Evolutionary conservation across 2,888 invertebrate genomes (phyloP).

Genomic region (Lasioglossum morio): DNA sequence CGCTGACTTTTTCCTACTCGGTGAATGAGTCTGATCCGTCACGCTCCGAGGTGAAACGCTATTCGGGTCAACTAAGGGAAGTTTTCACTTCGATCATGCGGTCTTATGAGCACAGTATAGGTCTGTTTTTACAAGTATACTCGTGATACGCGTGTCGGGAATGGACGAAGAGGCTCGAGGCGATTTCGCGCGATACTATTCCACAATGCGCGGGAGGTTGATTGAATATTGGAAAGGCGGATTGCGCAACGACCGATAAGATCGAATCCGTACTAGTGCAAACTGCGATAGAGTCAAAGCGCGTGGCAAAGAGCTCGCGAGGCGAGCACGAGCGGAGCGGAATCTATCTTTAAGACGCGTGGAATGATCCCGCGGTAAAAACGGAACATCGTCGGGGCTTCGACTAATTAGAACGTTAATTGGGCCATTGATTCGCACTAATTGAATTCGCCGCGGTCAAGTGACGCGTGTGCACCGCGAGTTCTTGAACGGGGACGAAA

Average conservation of each 20-base stretch:
- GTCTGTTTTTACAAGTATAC: neutral
- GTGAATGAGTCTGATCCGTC: too few relatives aligned
- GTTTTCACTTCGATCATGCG: too few relatives aligned
- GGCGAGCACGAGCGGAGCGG: conserved; percentile 19
- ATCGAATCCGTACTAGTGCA: conserved; percentile 59
- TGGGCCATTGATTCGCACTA: conserved; percentile 63
- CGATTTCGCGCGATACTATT: neutral
- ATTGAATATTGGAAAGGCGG: conserved; percentile 23
- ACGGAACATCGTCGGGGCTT: conserved; percentile 44
- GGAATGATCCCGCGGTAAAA: conserved; percentile 44
- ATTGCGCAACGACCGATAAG: conserved; percentile 58
- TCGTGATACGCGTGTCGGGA: neutral
- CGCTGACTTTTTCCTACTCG: too few relatives aligned
- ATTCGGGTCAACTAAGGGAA: too few relatives aligned
- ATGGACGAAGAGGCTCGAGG: neutral
- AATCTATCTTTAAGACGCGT: conserved; percentile 39
- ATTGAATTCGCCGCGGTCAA: conserved; percentile 55
- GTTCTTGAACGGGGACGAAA: conserved; percentile 20
- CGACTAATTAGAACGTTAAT: conserved; percentile 67
- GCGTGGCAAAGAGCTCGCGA: conserved; percentile 20
- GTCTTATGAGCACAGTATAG: too few relatives aligned
- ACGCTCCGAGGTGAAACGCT: too few relatives aligned
- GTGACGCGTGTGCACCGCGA: conserved; percentile 12
- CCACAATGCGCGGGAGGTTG: conserved; percentile 17
- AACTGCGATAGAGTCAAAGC: conserved; percentile 50